phyloP scores from a whole-genome alignment of 2,888 invertebrate species.

The Oxyteleia sp. region DNA sequence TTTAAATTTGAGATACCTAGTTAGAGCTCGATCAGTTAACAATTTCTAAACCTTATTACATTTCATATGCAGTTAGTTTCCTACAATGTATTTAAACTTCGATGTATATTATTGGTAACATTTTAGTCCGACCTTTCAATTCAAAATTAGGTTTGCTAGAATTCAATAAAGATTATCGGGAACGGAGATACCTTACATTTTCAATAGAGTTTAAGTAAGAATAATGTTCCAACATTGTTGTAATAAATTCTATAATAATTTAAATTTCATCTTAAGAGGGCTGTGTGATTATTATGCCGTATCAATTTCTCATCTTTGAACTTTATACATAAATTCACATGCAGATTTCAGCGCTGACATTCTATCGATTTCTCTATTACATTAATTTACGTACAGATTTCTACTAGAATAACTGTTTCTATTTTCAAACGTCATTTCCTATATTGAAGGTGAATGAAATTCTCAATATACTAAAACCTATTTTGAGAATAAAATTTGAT shows the following conservation, averaged over 20 bases:
- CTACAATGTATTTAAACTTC: constrained; percentile 29
- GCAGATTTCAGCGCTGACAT: constrained; percentile 34
- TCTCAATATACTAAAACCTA: too few relatives aligned
- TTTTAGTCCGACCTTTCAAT: background rate
- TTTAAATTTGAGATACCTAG: constrained; percentile 43
- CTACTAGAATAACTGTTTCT: too few relatives aligned
- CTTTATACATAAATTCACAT: constrained; percentile 21
- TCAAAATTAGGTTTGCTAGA: constrained; percentile 7
- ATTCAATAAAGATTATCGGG: constrained; percentile 16
- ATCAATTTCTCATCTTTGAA: constrained; percentile 20
- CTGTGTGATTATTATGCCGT: background rate
- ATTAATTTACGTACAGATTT: too few relatives aligned
- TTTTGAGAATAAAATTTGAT: too few relatives aligned
- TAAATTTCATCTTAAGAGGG: too few relatives aligned
- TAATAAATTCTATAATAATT: too few relatives aligned
- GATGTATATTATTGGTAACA: constrained; percentile 8
- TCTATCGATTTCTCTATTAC: too few relatives aligned
- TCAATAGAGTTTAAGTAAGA: background rate
- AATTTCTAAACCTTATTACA: constrained; percentile 45
- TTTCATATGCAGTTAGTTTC: constrained; percentile 13
- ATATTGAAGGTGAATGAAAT: too few relatives aligned
- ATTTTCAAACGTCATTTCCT: too few relatives aligned
- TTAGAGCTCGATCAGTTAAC: constrained; percentile 46
- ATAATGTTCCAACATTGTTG: background rate
- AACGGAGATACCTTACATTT: constrained; percentile 16